Percentiles rank a stretch among this genome's conserved stretches.
Conservation (phyloP, 1,140 invertebrate genomes). For the Drosophila suzukii region DNA sequence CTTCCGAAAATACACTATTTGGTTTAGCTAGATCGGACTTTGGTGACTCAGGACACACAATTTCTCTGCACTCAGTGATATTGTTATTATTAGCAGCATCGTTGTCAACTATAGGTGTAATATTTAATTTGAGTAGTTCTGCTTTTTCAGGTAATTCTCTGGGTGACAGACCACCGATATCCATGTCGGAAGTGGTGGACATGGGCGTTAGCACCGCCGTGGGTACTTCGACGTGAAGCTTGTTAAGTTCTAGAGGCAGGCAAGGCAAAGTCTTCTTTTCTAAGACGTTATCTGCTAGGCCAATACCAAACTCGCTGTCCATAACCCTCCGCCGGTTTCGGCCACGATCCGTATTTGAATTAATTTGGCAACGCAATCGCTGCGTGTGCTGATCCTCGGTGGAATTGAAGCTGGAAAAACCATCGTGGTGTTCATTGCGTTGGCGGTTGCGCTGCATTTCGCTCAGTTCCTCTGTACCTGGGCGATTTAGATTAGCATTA, state of each 20-base stretch:
- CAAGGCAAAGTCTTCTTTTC: constrained; percentile 1
- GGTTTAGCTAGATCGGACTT: background rate
- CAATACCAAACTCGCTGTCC: constrained; percentile 60
- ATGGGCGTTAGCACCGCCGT: constrained; percentile 54
- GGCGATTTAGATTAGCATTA: constrained; percentile 68
- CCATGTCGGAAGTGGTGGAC: constrained; percentile 78
- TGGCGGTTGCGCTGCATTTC: constrained; percentile 74
- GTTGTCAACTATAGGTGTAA: constrained; percentile 5
- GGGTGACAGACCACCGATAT: constrained; percentile 10
- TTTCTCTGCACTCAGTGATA: too few species aligned
- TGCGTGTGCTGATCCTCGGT: constrained; percentile 33
- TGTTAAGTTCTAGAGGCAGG: constrained; percentile 38
- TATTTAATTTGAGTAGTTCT: background rate
- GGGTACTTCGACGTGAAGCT: constrained; percentile 26
- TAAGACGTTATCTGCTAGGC: background rate
- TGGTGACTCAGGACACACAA: background rate
- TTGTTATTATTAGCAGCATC: constrained; percentile 43
- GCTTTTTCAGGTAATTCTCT: background rate
- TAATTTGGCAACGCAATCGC: constrained; percentile 17
- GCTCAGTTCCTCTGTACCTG: constrained; percentile 30
- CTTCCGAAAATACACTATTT: too few species aligned
- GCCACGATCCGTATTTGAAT: constrained; percentile 34
- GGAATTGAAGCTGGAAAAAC: constrained; percentile 52
- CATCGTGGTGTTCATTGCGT: constrained; percentile 68
- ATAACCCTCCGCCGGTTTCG: constrained; percentile 54